Evolutionary conservation across 2,797 vertebrate genomes (phyloP).

Genomic region (Pteronotus mesoamericanus): DNA sequence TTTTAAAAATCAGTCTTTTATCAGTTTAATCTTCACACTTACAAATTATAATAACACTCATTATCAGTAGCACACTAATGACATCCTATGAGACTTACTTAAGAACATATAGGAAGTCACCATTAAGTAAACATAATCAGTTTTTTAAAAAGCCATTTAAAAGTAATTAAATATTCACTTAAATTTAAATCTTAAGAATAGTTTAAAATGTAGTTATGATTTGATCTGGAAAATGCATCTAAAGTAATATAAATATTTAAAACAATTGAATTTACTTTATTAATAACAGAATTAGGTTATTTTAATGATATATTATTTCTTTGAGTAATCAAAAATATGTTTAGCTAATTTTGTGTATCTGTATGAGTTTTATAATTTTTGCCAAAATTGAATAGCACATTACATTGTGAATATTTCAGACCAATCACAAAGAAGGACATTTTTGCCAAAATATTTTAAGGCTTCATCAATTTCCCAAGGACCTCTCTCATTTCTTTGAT

Average conservation of each 20-base stretch:
- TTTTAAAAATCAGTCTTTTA: neutral
- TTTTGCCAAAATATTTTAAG: conserved; percentile 27
- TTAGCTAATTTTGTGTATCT: neutral
- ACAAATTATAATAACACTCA: conserved; percentile 16
- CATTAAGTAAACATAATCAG: neutral
- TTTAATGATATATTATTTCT: neutral
- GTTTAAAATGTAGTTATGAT: neutral
- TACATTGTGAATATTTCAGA: neutral
- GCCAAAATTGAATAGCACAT: neutral
- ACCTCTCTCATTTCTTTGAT: neutral
- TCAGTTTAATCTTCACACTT: neutral
- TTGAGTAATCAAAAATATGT: neutral
- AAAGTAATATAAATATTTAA: neutral
- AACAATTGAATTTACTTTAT: neutral
- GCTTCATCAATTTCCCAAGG: conserved; percentile 1
- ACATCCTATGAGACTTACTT: neutral
- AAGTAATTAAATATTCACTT: neutral
- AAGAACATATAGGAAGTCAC: neutral
- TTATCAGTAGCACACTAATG: neutral
- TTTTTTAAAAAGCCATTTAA: neutral
- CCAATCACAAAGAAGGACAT: neutral
- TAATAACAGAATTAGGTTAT: neutral
- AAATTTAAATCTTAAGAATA: neutral
- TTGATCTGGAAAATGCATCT: neutral
- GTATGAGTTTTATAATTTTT: neutral